Evolutionary conservation across 1,140 invertebrate species (phyloP), one percentile per base, ranked within the genome.

Genomic region (Drosophila kepulauana): DNA sequence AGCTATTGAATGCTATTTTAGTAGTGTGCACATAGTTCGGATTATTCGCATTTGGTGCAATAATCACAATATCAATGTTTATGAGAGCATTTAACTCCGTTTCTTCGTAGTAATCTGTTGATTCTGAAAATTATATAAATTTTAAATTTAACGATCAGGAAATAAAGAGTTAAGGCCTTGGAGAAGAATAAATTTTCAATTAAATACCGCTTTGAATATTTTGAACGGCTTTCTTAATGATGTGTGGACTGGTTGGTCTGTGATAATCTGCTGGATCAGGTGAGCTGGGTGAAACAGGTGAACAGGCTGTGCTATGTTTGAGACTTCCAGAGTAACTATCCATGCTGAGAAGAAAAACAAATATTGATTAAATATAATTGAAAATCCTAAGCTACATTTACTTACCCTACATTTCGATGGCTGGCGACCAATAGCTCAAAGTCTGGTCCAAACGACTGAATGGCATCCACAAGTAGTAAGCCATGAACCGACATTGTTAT

Each of bases 381-480:
- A 8, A 1, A 54, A 13, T 20, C 20, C 25, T 16, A 10, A 54
- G 2, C 6, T 35, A 4, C 2, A 33, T 13, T 15, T 16, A 87
- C 92, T 91, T 93, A 97, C 96, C 97, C 97, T 15, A 99, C 96
- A 92, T 98, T 97, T 91, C 97, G 97, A 93, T 99, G 98, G 92
- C 98, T 99, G 7, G 98, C 98, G 8, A 99, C 95, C 1, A 99
- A 93, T 5, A 99, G 93, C 91, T 99, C 98, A 94, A 98, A 99
- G 93, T 99, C 98, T 1, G 96, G 95, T 0, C 98, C 98, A 93
- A 98, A 98, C 6, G 97, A 98, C 93, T 99, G 98, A 75, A 99
- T 93, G 48, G 98, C 98, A 94, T 99, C 98, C 0, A 98, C 98
- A 7, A 99, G 92, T 7, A 99, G 93, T 54, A 99, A 94, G 75